Percentiles rank a stretch among this genome's conserved stretches.
phyloP scores from a whole-genome alignment of 1,140 invertebrate species.

The Drosophila persimilis region DNA sequence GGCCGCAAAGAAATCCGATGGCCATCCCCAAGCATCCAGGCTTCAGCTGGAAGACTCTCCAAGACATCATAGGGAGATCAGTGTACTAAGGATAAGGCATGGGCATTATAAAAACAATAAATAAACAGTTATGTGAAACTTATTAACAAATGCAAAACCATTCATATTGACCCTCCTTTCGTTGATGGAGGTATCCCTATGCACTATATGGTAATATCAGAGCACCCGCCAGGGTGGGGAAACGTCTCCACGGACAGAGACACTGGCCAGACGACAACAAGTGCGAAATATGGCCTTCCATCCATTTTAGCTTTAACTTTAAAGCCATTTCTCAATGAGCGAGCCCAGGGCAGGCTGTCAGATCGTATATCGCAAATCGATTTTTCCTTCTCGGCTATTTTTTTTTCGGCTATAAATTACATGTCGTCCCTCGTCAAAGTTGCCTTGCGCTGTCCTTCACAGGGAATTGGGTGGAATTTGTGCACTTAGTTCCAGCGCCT shows the following conservation, averaged over 20 bases:
- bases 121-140: no score
- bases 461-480: slow-evolving; percentile 62
- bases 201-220: no score
- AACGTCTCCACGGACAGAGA: background rate
- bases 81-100: no score
- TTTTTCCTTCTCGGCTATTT: slow-evolving; percentile 30
- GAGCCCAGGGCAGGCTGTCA: slow-evolving; percentile 2
- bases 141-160: no score
- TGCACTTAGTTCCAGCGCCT: background rate
- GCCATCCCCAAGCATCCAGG: no score
- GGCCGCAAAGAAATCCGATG: no score
- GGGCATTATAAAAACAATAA: no score
- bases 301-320: slow-evolving; percentile 32
- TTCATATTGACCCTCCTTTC: no score
- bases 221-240: no score
- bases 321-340: slow-evolving; percentile 15
- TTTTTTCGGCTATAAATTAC: slow-evolving; percentile 56
- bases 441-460: background rate
- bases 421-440: slow-evolving; percentile 60
- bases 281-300: slow-evolving; percentile 40
- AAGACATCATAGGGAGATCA: no score
- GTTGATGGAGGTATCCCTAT: no score
- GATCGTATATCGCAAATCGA: slow-evolving; percentile 53
- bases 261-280: slow-evolving; percentile 25
- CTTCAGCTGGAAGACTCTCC: no score